A percentile compares a stretch with the other conserved stretches of the same genome.
Conservation (phyloP, 2,888 invertebrate species). For the Muschampia plurimacula region DNA sequence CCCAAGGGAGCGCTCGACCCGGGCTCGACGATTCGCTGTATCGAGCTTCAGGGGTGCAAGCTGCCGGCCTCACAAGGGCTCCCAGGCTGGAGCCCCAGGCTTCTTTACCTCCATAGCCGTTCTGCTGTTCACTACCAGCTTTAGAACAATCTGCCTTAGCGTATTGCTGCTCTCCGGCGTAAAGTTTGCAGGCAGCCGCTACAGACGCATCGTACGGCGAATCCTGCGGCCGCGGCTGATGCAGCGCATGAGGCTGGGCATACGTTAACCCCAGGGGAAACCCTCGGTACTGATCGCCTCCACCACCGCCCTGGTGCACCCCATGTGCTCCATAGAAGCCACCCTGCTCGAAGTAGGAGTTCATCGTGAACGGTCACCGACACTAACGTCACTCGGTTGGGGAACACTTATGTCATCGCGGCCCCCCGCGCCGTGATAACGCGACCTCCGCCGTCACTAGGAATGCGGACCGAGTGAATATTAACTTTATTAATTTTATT, state of each 20-base stretch:
- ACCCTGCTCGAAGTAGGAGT: slow-evolving; percentile 98
- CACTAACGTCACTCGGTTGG: slow-evolving; percentile 78
- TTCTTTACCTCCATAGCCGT: slow-evolving; percentile 90
- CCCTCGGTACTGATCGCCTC: slow-evolving; percentile 93
- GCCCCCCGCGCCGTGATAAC: slow-evolving; percentile 79
- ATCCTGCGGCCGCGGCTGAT: slow-evolving; percentile 93
- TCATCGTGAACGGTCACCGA: slow-evolving; percentile 89
- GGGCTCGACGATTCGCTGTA: slow-evolving; percentile 95
- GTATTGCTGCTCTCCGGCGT: slow-evolving; percentile 89
- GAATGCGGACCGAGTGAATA: slow-evolving; percentile 71
- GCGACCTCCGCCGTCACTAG: slow-evolving; percentile 81
- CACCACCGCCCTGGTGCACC: slow-evolving; percentile 90
- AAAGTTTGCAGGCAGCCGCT: slow-evolving; percentile 93
- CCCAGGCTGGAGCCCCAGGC: slow-evolving; percentile 89
- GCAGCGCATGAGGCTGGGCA: slow-evolving; percentile 92
- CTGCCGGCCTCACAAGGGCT: slow-evolving; percentile 92
- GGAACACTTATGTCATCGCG: slow-evolving; percentile 84
- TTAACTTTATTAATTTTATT: slow-evolving; percentile 84
- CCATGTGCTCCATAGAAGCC: slow-evolving; percentile 97
- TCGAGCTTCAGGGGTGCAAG: slow-evolving; percentile 95
- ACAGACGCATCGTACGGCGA: slow-evolving; percentile 97
- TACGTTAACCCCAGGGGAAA: slow-evolving; percentile 95
- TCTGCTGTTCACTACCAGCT: slow-evolving; percentile 86
- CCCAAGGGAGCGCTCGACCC: slow-evolving; percentile 92
- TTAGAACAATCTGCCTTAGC: slow-evolving; percentile 93